Evolutionary conservation across 2,888 invertebrate genomes (phyloP).

Genomic region (Mimas tiliae): DNA sequence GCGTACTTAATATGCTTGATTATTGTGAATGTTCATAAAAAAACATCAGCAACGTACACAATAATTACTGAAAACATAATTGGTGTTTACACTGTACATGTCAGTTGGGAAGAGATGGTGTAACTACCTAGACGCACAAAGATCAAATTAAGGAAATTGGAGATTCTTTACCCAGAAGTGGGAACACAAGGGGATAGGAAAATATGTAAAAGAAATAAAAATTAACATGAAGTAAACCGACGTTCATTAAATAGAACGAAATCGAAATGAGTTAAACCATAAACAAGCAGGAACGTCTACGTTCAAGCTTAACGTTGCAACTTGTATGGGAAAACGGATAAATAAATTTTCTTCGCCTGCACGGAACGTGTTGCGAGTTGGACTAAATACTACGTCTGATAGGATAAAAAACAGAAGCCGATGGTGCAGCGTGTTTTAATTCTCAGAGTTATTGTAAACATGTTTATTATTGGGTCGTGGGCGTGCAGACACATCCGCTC

Average conservation of each 20-base stretch:
- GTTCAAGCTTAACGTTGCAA: background rate
- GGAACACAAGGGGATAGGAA: too few species aligned
- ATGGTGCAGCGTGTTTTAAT: slow-evolving; percentile 60
- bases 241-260: background rate
- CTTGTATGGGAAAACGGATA: slow-evolving; percentile 13
- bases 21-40: background rate
- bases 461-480: slow-evolving; percentile 55
- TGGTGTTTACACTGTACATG: background rate
- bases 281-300: background rate
- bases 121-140: too few species aligned
- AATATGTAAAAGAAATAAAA: background rate
- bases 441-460: slow-evolving; percentile 66
- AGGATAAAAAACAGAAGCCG: slow-evolving; percentile 44
- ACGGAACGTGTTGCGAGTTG: slow-evolving; percentile 53
- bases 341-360: slow-evolving; percentile 38
- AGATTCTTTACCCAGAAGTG: too few species aligned
- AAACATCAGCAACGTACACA: too few species aligned
- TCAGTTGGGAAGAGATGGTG: too few species aligned
- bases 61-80: background rate
- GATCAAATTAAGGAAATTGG: too few species aligned
- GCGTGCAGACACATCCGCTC: slow-evolving; percentile 59
- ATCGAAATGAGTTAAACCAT: background rate
- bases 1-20: too few species aligned
- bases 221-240: too few species aligned
- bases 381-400: slow-evolving; percentile 49